phyloP scores from a whole-genome alignment of 1,140 invertebrate genomes.

The Aphis gossypii region DNA sequence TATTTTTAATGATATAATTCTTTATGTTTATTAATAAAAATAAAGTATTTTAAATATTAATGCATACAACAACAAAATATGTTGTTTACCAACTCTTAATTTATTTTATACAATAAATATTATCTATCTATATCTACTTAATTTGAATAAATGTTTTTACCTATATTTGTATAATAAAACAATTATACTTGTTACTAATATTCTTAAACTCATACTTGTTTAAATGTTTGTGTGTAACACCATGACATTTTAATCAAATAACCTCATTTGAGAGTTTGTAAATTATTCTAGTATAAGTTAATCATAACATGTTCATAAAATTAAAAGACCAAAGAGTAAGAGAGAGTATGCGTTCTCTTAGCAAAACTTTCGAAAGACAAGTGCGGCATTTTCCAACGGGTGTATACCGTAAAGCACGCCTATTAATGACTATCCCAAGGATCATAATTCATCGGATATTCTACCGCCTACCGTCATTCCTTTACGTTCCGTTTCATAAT shows the following conservation, averaged over 20 bases:
- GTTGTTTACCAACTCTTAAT: background rate
- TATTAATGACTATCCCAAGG: conserved; percentile 45
- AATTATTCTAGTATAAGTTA: conserved; percentile 4
- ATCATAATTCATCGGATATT: conserved; percentile 53
- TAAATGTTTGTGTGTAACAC: background rate
- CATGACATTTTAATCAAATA: conserved; percentile 1
- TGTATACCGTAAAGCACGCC: conserved; percentile 19
- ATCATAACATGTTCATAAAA: conserved; percentile 20
- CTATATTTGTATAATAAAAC: background rate
- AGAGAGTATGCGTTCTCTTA: background rate
- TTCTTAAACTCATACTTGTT: background rate
- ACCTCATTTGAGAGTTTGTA: background rate
- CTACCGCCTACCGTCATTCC: conserved; percentile 43
- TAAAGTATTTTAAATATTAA: background rate
- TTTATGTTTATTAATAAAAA: background rate
- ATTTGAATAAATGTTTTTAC: background rate
- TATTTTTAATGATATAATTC: background rate
- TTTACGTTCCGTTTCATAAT: conserved; percentile 44
- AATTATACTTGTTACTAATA: background rate
- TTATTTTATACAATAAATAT: conserved; percentile 12
- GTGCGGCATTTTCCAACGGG: conserved; percentile 18
- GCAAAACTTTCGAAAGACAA: background rate
- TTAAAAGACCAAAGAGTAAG: background rate
- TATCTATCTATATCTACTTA: background rate
- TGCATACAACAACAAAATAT: background rate